phyloP scores from a whole-genome alignment of 2,888 invertebrate species.

The Eudemis profundana region DNA sequence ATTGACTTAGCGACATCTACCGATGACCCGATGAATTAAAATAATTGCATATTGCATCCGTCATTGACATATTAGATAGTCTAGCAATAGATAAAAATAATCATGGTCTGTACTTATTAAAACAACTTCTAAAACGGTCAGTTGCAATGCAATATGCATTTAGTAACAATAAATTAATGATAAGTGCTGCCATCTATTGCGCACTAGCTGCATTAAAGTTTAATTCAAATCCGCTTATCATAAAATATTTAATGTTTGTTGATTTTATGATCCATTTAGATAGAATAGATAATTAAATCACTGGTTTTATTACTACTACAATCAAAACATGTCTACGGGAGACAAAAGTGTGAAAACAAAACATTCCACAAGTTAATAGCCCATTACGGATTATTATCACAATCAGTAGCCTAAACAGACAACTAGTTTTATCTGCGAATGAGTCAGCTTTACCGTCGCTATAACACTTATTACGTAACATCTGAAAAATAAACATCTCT shows the following conservation, averaged over 20 bases:
- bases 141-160: neutral
- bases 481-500: constrained; percentile 65
- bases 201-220: constrained; percentile 21
- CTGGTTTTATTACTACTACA: constrained; percentile 3
- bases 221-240: neutral
- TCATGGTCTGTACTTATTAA: too few relatives aligned
- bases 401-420: constrained; percentile 45
- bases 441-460: constrained; percentile 58
- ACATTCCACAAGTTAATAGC: constrained; percentile 32
- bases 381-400: constrained; percentile 38
- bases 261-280: constrained; percentile 19
- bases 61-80: neutral
- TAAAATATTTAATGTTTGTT: constrained; percentile 10
- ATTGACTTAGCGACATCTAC: constrained; percentile 19
- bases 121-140: neutral
- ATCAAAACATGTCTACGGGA: constrained; percentile 24
- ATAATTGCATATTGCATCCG: neutral
- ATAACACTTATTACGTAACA: constrained; percentile 62
- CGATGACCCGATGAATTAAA: neutral
- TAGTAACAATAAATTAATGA: neutral
- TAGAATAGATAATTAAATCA: constrained; percentile 11
- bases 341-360: constrained; percentile 37
- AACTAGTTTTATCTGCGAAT: constrained; percentile 59
- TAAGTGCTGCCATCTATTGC: constrained; percentile 41
- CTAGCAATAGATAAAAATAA: neutral